phyloP scores from a whole-genome alignment of 2,113 vertebrate genomes.

The Strix aluco region DNA sequence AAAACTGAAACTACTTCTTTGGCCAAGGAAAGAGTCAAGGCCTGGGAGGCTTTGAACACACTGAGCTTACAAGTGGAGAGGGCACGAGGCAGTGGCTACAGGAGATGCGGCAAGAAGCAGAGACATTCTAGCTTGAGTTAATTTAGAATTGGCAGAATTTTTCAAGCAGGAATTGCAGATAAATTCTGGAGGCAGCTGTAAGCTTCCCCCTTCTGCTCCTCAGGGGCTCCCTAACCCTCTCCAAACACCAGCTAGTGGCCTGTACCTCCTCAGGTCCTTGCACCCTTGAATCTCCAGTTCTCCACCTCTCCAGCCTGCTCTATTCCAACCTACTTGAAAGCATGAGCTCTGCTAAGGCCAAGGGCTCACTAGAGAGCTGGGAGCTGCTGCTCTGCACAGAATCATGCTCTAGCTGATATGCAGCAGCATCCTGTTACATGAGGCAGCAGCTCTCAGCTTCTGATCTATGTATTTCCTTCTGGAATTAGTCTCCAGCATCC shows the following conservation, averaged over 20 bases:
- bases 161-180: neutral
- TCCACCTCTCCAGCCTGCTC: neutral
- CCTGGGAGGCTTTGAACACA: neutral
- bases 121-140: neutral
- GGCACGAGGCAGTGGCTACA: neutral
- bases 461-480: neutral
- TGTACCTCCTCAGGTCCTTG: neutral
- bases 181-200: neutral
- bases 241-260: neutral
- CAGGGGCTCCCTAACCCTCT: neutral
- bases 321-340: neutral
- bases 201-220: neutral
- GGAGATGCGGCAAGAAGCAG: neutral
- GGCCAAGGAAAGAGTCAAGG: neutral
- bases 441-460: neutral
- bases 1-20: neutral
- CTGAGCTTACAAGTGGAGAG: neutral
- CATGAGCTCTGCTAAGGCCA: neutral
- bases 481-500: neutral
- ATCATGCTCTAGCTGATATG: neutral
- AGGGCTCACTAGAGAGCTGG: neutral
- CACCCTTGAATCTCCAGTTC: neutral
- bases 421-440: neutral
- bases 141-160: neutral
- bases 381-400: neutral